Evolutionary conservation across 2,888 invertebrate species (phyloP).

Genomic region (Pegoplata infirma): DNA sequence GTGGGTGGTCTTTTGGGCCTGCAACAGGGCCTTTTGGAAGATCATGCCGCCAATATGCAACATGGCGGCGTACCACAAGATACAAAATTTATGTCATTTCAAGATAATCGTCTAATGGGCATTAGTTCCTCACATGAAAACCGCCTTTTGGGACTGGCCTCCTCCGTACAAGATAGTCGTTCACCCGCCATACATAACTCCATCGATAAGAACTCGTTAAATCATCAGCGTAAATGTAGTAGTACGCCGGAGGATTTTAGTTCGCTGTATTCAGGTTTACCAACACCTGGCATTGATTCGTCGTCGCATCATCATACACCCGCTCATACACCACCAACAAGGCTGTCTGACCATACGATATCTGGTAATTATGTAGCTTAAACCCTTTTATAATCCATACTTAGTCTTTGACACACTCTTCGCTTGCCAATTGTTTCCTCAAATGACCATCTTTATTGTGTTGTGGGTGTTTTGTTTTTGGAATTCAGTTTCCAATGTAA

Average conservation of each 20-base stretch:
- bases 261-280: slow-evolving; percentile 86
- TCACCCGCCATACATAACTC: slow-evolving; percentile 73
- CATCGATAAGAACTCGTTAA: slow-evolving; percentile 80
- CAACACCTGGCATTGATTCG: slow-evolving; percentile 79
- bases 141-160: slow-evolving; percentile 77
- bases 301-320: slow-evolving; percentile 82
- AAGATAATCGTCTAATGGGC: slow-evolving; percentile 78
- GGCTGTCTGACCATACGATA: slow-evolving; percentile 81
- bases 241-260: slow-evolving; percentile 94
- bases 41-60: slow-evolving; percentile 83
- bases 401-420: slow-evolving; percentile 17
- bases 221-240: slow-evolving; percentile 84
- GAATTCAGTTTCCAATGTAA: slow-evolving; percentile 12
- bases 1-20: slow-evolving; percentile 88
- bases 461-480: slow-evolving; percentile 22
- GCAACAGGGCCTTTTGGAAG: slow-evolving; percentile 87
- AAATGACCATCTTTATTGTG: slow-evolving; percentile 27
- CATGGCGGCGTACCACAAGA: slow-evolving; percentile 74
- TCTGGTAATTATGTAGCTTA: slow-evolving; percentile 79
- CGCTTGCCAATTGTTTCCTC: neutral
- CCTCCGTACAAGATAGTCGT: slow-evolving; percentile 80
- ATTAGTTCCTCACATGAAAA: slow-evolving; percentile 77
- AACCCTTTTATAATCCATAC: slow-evolving; percentile 37
- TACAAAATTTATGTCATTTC: slow-evolving; percentile 79
- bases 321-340: slow-evolving; percentile 84